Evolutionary conservation across 2,888 invertebrate species (phyloP), one percentile per base, ranked within the genome.

Genomic region (Lacanobia oleracea): DNA sequence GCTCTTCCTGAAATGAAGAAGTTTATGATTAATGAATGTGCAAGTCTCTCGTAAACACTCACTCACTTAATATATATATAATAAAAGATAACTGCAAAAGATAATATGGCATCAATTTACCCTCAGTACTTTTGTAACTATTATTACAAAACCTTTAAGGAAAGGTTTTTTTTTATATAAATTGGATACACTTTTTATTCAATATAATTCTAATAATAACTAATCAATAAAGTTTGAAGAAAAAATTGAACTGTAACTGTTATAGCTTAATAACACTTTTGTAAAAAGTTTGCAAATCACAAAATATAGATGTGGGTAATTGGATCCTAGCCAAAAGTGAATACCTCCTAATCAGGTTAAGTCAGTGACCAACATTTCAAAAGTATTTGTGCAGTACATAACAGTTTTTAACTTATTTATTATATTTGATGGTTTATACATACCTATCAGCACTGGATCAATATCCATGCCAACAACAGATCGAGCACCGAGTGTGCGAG

Each of bases 401-500:
- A 53, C 16, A 61, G 10, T 23, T 16, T 51, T 45, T 0, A 54
- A 56, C 50, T 33, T 53, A 27, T 10, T 27, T n/a, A 33, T 2
- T 40, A 27, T 59, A 21, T 51, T 23, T 21, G 40, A 72, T 61
- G 45, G 33, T 51, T 23, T 21, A 71, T 62, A 91, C 91, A 84
- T 89, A 96, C 96, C 95, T 83, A 99, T 98, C 83, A 99, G 96
- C 85, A 97, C 97, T 37, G 97, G 97, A 95, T 99, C 99, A 86
- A 99, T 99, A 92, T 99, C 99, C 84, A 99, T 97, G 74, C 99
- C 99, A 71, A 98, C 97, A 72, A 99, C 98, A 82, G 98, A 98
- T 79, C 97, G 97, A 4, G 99, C 99, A 50, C 97, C 97, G 85
- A 98, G 97, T 87, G 98, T 98, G 79, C 98, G 97, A 0, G 99